phyloP scores from a whole-genome alignment of 2,888 invertebrate genomes.

The Cheilosia urbana region DNA sequence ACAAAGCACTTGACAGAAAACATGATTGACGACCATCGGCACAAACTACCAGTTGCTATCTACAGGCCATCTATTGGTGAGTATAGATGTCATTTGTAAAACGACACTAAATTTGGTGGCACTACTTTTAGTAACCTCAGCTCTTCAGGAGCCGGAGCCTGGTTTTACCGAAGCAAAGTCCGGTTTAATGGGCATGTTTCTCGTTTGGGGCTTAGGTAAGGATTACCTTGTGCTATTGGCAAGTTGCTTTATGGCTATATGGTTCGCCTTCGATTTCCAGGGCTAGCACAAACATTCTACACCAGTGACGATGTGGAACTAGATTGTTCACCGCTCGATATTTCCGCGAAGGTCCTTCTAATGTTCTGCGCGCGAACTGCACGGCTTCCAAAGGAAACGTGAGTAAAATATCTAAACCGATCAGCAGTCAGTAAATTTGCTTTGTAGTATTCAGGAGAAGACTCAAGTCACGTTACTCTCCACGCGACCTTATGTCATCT shows the following conservation, averaged over 20 bases:
- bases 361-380: conserved; percentile 74
- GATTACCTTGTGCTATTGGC: too few relatives aligned
- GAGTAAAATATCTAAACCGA: neutral
- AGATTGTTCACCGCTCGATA: conserved; percentile 79
- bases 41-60: conserved; percentile 77
- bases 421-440: neutral
- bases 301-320: conserved; percentile 24
- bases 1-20: conserved; percentile 95
- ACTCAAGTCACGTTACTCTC: conserved; percentile 27
- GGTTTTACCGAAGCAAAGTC: conserved; percentile 79
- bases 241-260: too few relatives aligned
- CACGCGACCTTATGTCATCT: neutral
- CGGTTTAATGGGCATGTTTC: conserved; percentile 80
- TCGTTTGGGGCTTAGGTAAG: conserved; percentile 15
- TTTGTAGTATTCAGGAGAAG: conserved; percentile 5
- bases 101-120: conserved; percentile 86
- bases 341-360: conserved; percentile 78
- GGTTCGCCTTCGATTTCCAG: too few relatives aligned
- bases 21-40: conserved; percentile 88
- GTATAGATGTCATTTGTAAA: too few relatives aligned
- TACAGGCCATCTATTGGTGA: too few relatives aligned
- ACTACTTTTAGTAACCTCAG: conserved; percentile 79
- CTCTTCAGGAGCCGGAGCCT: conserved; percentile 78
- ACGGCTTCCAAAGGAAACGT: conserved; percentile 76
- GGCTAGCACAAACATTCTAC: conserved; percentile 22